Evolutionary conservation across 2,888 invertebrate species (phyloP).

Genomic region (Drosophila infuscata): DNA sequence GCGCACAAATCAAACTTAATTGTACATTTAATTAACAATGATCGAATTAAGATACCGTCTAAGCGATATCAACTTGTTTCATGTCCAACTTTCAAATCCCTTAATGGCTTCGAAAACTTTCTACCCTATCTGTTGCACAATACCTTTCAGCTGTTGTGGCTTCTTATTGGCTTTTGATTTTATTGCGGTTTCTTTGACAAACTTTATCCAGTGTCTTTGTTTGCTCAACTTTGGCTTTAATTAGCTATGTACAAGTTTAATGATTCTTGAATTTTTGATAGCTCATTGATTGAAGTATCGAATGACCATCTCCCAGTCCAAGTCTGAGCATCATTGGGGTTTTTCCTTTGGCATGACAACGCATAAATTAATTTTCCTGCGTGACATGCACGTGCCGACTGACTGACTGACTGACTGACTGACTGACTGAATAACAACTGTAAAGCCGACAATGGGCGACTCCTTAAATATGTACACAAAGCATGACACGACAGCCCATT

Average conservation of each 20-base stretch:
- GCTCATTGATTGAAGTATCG: constrained; percentile 44
- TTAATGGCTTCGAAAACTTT: constrained; percentile 59
- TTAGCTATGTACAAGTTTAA: constrained; percentile 56
- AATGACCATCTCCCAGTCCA: constrained; percentile 9
- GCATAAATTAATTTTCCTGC: constrained; percentile 50
- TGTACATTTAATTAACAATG: constrained; percentile 49
- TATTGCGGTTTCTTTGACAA: constrained; percentile 53
- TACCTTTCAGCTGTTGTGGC: neutral
- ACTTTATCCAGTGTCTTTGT: constrained; percentile 39
- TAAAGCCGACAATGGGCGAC: constrained; percentile 21
- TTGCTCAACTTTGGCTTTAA: constrained; percentile 40
- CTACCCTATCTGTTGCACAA: constrained; percentile 30
- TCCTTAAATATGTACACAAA: constrained; percentile 11
- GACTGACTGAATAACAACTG: constrained; percentile 23
- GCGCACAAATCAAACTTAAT: constrained; percentile 23
- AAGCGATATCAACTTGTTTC: constrained; percentile 12
- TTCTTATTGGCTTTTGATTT: constrained; percentile 44
- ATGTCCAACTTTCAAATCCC: constrained; percentile 53
- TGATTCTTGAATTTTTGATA: constrained; percentile 47
- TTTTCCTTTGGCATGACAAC: constrained; percentile 42
- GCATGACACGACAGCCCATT: constrained; percentile 44
- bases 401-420: neutral
- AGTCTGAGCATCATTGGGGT: constrained; percentile 12
- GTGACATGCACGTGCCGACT: constrained; percentile 36
- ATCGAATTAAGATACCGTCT: constrained; percentile 39